These are phyloP conservation scores for Coregonus sp. DNA, from an alignment of 2,797 vertebrate genomes.

Conservation along the genomic window DNA sequence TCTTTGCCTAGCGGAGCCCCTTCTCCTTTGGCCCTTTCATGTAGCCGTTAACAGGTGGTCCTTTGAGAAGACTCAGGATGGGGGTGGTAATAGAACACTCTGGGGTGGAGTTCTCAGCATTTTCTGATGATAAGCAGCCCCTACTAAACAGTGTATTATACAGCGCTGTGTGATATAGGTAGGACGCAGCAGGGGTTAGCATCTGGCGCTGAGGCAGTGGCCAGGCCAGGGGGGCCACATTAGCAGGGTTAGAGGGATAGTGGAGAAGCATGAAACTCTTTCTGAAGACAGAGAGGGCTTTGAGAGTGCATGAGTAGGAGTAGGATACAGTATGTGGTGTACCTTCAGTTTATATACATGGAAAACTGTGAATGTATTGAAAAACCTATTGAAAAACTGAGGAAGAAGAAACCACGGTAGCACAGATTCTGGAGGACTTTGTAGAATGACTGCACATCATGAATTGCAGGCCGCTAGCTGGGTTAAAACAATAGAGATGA, in stretches of 20 bases:
- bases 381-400: background rate
- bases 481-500: slow-evolving; percentile 13
- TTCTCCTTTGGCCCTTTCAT: slow-evolving; percentile 52
- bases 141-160: slow-evolving; percentile 38
- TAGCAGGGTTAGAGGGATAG: slow-evolving; percentile 4
- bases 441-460: background rate
- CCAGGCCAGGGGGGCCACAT: slow-evolving; percentile 22
- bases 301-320: background rate
- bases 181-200: slow-evolving; percentile 55
- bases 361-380: background rate
- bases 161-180: slow-evolving; percentile 38
- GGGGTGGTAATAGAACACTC: slow-evolving; percentile 59
- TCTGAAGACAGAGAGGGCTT: slow-evolving; percentile 22
- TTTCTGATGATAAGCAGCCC: slow-evolving; percentile 54
- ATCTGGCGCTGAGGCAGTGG: slow-evolving; percentile 51
- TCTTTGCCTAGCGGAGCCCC: slow-evolving; percentile 40
- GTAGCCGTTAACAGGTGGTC: slow-evolving; percentile 68
- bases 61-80: slow-evolving; percentile 56
- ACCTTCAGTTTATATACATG: background rate
- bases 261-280: background rate
- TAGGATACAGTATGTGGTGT: background rate
- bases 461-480: background rate
- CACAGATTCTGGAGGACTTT: background rate
- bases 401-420: background rate
- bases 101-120: slow-evolving; percentile 55